Conservation (phyloP, 2,113 vertebrate genomes). For the Leucopsar rothschildi region DNA sequence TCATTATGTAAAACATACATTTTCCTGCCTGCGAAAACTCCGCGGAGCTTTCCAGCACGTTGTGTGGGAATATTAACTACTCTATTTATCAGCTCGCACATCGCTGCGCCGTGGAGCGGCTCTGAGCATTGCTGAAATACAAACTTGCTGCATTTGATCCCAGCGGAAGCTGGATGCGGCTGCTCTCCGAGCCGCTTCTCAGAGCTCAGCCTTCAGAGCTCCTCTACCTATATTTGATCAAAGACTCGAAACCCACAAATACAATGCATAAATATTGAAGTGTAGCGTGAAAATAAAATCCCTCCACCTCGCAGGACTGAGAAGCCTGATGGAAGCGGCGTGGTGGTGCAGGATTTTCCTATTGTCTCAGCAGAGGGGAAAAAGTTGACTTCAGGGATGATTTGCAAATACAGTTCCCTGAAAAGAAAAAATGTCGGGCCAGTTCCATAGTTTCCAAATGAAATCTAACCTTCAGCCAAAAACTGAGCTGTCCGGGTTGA, state of each 20-base stretch:
- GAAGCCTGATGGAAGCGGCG: conserved; percentile 12
- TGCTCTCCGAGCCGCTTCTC: background rate
- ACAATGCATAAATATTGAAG: background rate
- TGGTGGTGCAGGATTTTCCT: conserved; percentile 42
- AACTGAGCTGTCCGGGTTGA: conserved; percentile 68
- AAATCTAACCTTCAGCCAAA: conserved; percentile 68
- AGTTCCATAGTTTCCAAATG: conserved; percentile 56
- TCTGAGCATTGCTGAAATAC: conserved; percentile 28
- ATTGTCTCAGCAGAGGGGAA: conserved; percentile 66
- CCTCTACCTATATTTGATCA: conserved; percentile 1
- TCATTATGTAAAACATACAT: conserved; percentile 30
- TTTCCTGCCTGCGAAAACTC: background rate
- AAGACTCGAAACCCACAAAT: background rate
- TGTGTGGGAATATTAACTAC: background rate
- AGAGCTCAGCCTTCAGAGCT: background rate
- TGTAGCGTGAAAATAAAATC: background rate
- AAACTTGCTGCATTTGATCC: conserved; percentile 27
- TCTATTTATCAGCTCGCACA: conserved; percentile 8
- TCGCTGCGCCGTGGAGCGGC: background rate
- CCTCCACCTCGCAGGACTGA: background rate
- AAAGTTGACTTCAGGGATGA: conserved; percentile 62
- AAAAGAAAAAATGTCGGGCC: conserved; percentile 45
- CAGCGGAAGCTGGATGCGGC: background rate
- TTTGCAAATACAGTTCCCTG: conserved; percentile 59
- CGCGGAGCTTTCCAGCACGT: background rate